Evolutionary conservation across 2,888 invertebrate genomes (phyloP).

Genomic region (Cyclophora albipunctata): DNA sequence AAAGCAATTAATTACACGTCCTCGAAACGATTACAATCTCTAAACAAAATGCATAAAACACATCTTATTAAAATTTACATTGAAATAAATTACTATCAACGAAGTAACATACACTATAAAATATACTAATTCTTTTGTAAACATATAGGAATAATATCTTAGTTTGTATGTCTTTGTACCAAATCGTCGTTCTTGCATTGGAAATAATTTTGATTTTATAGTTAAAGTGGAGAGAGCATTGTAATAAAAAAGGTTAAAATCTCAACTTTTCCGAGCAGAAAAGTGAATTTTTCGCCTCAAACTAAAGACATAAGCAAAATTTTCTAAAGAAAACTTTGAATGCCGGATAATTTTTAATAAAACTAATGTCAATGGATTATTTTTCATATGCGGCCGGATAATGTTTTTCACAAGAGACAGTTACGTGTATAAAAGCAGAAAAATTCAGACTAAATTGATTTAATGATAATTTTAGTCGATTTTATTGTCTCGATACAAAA

Average conservation of each 20-base stretch:
- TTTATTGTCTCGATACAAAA: too few relatives aligned
- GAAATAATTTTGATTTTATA: constrained; percentile 36
- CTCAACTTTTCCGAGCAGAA: constrained; percentile 55
- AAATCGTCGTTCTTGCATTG: constrained; percentile 50
- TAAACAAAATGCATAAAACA: constrained; percentile 58
- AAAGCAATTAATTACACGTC: constrained; percentile 49
- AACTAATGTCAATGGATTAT: too few relatives aligned
- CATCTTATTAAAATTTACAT: constrained; percentile 32
- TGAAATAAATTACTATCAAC: constrained; percentile 63
- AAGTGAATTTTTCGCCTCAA: constrained; percentile 50
- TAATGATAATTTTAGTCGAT: too few relatives aligned
- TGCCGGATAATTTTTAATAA: constrained; percentile 27
- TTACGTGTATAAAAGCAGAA: too few relatives aligned
- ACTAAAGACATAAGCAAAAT: constrained; percentile 53
- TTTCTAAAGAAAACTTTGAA: constrained; percentile 60
- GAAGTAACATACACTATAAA: constrained; percentile 36
- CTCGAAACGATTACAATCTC: constrained; percentile 49
- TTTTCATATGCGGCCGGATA: too few relatives aligned
- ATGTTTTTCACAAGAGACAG: too few relatives aligned
- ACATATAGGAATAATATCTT: constrained; percentile 64
- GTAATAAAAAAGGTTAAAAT: constrained; percentile 40
- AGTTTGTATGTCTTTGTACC: constrained; percentile 73
- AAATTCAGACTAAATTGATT: too few relatives aligned
- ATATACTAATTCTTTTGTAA: constrained; percentile 54
- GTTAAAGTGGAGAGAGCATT: constrained; percentile 44